Percentiles rank a stretch among this genome's conserved stretches.
Evolutionary conservation across 2,797 vertebrate genomes (phyloP).

Genomic region (Gymnothorax reevesii): DNA sequence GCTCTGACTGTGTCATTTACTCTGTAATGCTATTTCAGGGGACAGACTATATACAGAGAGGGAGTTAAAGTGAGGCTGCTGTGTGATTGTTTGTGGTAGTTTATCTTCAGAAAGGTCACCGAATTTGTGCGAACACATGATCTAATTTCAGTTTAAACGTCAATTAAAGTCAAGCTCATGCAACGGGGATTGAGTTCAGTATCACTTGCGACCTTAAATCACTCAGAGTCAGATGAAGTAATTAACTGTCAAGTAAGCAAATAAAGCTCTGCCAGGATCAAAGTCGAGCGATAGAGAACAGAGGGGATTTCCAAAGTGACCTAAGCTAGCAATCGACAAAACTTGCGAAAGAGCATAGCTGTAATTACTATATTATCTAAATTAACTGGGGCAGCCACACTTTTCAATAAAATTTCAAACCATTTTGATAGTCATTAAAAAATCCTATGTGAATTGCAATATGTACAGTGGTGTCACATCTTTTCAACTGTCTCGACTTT

Average conservation of each 20-base stretch:
- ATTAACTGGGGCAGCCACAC: conserved; percentile 44
- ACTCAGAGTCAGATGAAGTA: conserved; percentile 52
- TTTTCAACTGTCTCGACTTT: conserved; percentile 38
- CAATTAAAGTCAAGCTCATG: conserved; percentile 50
- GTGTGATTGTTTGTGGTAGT: not conserved
- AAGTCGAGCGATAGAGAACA: conserved; percentile 39
- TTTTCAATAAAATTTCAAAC: conserved; percentile 24
- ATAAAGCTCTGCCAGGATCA: conserved; percentile 45
- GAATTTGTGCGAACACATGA: conserved; percentile 38
- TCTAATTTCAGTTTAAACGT: conserved; percentile 52
- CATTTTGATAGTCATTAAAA: not conserved
- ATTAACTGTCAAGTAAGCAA: conserved; percentile 57
- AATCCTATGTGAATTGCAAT: too few relatives aligned
- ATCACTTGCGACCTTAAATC: conserved; percentile 52
- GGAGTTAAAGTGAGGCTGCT: not conserved
- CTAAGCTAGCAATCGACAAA: conserved; percentile 34
- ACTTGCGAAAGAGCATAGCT: conserved; percentile 49
- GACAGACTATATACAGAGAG: not conserved
- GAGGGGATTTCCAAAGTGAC: conserved; percentile 29
- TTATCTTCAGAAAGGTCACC: conserved; percentile 43
- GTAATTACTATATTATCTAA: conserved; percentile 49
- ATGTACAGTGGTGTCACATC: conserved; percentile 24
- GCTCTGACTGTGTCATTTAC: not conserved
- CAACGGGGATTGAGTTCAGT: conserved; percentile 51
- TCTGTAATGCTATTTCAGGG: not conserved